These are phyloP conservation scores for Austrolebias charrua DNA, from an alignment of 2,797 vertebrate species.

Conservation along the genomic window DNA sequence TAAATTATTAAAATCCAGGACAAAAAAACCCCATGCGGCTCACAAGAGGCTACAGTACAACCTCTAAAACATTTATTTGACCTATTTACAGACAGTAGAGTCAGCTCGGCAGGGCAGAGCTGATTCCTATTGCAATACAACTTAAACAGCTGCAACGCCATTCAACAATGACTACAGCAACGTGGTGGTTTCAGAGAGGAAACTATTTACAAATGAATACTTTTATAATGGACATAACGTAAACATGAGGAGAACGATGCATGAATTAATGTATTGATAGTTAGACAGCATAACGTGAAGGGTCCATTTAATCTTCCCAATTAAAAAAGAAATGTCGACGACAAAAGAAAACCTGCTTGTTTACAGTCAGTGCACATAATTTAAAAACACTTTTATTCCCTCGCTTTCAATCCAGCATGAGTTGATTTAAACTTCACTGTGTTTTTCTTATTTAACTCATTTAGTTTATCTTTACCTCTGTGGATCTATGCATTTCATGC, in stretches of 20 bases:
- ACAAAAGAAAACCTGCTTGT: conserved; percentile 3
- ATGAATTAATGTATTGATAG: conserved; percentile 71
- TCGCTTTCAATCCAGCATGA: too few species aligned
- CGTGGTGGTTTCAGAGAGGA: conserved; percentile 41
- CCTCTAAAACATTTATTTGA: conserved; percentile 78
- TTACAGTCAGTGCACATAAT: conserved; percentile 14
- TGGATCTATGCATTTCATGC: too few species aligned
- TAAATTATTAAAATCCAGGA: conserved; percentile 11
- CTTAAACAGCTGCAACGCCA: too few species aligned
- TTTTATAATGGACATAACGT: conserved; percentile 53
- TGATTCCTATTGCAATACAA: conserved; percentile 54
- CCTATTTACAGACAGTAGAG: conserved; percentile 77
- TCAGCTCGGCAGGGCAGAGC: conserved; percentile 65
- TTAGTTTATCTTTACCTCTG: too few species aligned
- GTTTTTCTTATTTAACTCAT: too few species aligned
- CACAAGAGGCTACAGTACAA: conserved; percentile 51
- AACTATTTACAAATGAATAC: conserved; percentile 79
- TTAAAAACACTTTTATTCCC: background rate
- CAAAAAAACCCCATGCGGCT: conserved; percentile 47
- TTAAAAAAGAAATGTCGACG: conserved; percentile 8
- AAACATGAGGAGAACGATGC: conserved; percentile 44
- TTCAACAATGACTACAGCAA: conserved; percentile 64
- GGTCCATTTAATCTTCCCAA: conserved; percentile 28
- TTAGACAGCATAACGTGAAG: conserved; percentile 51
- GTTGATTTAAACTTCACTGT: too few species aligned